These are phyloP conservation scores for Poecilia latipinna DNA, from an alignment of 2,113 vertebrate genomes.

Conservation along the genomic window DNA sequence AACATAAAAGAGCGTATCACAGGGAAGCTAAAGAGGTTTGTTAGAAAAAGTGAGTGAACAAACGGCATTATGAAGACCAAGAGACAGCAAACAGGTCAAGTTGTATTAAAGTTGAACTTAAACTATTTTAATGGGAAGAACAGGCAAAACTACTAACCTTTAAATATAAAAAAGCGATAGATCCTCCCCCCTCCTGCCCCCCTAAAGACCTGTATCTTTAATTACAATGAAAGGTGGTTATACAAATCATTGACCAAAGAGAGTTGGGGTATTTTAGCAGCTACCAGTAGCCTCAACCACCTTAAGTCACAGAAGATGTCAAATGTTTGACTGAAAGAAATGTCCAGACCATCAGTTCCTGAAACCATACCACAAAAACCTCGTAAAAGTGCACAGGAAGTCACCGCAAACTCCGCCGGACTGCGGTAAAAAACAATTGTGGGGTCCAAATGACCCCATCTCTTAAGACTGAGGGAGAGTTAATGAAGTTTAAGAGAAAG, in stretches of 20 bases:
- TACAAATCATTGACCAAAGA: neutral
- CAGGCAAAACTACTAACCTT: neutral
- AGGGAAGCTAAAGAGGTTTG: neutral
- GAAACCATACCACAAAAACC: no score
- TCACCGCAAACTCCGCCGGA: no score
- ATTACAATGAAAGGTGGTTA: no score
- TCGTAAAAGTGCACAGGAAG: no score
- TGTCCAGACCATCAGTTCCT: no score
- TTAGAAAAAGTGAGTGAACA: neutral
- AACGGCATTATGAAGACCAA: neutral
- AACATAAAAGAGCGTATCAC: neutral
- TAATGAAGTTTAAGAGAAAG: no score
- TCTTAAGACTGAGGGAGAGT: no score
- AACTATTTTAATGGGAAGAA: neutral
- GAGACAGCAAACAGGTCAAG: neutral
- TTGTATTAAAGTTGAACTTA: neutral
- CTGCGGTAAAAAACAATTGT: no score
- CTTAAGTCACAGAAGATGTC: no score
- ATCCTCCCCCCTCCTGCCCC: neutral
- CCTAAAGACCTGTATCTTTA: neutral
- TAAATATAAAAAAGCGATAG: neutral
- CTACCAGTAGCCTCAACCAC: no score
- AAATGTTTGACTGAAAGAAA: no score
- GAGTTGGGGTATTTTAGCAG: neutral
- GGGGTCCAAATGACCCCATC: no score